Base-by-base conservation (phyloP, 2,888 invertebrate genomes). In the Lymantria monacha region DNA sequence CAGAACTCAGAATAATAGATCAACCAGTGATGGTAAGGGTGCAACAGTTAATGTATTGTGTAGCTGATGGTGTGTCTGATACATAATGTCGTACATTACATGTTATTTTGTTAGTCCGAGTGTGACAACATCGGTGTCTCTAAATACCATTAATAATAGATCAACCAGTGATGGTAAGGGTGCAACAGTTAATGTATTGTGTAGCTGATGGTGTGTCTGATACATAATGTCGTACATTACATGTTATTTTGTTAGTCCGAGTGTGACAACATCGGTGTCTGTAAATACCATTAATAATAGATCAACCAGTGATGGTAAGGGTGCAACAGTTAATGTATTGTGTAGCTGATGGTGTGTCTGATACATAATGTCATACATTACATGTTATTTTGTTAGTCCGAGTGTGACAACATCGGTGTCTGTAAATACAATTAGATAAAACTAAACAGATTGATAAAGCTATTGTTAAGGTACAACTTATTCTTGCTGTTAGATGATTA, bases 231-330 rank as follows among this genome's bases (percentile, higher is more conserved):
- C 53, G 46, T 38, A 12, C 41, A 14, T 37, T 1, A 42, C 9
- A 30, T 3, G 7, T 14, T 22, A n/a, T n/a, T n/a, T n/a, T n/a
- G n/a, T n/a, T n/a, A n/a, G n/a, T n/a, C n/a, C n/a, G n/a, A n/a
- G n/a, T n/a, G n/a, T n/a, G n/a, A n/a, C n/a, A n/a, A n/a, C n/a
- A n/a, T n/a, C n/a, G n/a, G n/a, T n/a, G n/a, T n/a, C n/a, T n/a
- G n/a, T n/a, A n/a, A n/a, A n/a, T n/a, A n/a, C n/a, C n/a, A n/a
- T n/a, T n/a, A 42, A 55, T 9, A 66, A 57, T 30, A 73, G 84
- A 47, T 49, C 83, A 1, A 44, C 64, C 0, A 81, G 85, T 11
- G 89, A 90, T 73, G 89, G 89, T 89, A 74, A 51, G 1, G 10
- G 11, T 41, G n/a, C 3, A 14, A 13, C 38, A n/a, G 22, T n/a